Conservation (phyloP, 2,888 invertebrate genomes). For the Pristionchus entomophagus region DNA sequence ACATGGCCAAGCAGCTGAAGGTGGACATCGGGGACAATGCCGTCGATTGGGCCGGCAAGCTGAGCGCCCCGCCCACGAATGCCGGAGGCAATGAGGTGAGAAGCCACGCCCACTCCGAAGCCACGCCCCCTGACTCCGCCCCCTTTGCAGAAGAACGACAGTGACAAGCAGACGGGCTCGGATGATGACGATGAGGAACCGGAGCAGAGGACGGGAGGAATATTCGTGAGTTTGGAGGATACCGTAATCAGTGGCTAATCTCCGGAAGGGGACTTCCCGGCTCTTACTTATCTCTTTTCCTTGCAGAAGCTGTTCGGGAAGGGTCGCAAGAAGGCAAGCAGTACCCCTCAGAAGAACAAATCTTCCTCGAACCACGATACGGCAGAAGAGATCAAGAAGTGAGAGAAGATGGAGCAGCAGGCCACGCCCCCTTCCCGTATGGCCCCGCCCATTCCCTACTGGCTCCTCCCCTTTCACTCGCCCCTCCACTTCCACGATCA, state of each 20-base stretch:
- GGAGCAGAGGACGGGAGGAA: background rate
- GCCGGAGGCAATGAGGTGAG: background rate
- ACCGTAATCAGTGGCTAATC: background rate
- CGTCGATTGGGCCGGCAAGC: slow-evolving; percentile 15
- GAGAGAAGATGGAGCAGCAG: background rate
- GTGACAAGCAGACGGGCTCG: slow-evolving; percentile 37
- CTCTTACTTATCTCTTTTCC: background rate
- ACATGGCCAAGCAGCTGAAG: slow-evolving; percentile 11
- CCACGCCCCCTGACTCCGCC: slow-evolving; percentile 13
- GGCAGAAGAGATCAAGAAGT: slow-evolving; percentile 28
- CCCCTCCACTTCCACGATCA: background rate
- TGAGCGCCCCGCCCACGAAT: slow-evolving; percentile 5
- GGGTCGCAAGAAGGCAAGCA: slow-evolving; percentile 2
- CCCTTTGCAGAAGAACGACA: slow-evolving; percentile 27
- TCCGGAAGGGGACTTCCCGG: background rate
- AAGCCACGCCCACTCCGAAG: background rate
- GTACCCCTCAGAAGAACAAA: background rate
- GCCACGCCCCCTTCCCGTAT: background rate
- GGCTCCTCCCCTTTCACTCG: background rate
- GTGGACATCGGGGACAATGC: background rate
- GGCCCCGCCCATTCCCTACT: slow-evolving; percentile 29
- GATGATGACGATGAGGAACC: background rate
- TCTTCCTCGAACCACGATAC: background rate
- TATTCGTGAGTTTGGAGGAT: slow-evolving; percentile 22
- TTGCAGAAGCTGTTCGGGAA: background rate